These are phyloP conservation scores for Martes martes DNA, from an alignment of 2,113 vertebrate genomes.

Conservation along the genomic window DNA sequence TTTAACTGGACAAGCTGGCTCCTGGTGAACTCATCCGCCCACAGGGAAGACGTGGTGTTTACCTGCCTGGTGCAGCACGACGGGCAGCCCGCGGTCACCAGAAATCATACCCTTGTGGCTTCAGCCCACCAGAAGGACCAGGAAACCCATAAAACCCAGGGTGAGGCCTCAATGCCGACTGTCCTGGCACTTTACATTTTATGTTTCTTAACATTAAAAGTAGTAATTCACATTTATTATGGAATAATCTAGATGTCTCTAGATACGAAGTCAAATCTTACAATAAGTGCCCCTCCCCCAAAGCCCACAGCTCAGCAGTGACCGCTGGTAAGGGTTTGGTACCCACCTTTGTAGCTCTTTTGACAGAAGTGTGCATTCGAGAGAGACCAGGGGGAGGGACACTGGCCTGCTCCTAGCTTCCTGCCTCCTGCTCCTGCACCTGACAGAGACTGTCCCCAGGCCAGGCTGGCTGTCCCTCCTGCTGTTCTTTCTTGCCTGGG, in stretches of 20 bases:
- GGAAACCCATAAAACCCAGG: fast-evolving
- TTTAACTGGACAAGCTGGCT: constrained; percentile 40
- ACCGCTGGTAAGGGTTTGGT: neutral
- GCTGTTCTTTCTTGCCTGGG: neutral
- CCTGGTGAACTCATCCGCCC: constrained; percentile 18
- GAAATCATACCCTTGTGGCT: fast-evolving
- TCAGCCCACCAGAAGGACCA: fast-evolving
- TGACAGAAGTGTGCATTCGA: too few species aligned
- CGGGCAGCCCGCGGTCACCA: neutral
- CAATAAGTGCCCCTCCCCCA: neutral
- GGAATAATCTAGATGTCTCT: neutral
- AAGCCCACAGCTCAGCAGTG: neutral
- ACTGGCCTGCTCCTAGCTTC: fast-evolving
- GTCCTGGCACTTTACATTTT: neutral
- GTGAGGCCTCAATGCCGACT: neutral
- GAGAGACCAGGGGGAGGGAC: neutral
- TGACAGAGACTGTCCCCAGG: neutral
- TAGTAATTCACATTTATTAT: neutral
- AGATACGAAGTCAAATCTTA: neutral
- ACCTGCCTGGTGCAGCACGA: constrained; percentile 77
- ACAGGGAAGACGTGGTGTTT: constrained; percentile 55
- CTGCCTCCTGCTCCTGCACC: neutral
- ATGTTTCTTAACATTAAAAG: neutral
- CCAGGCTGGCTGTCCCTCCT: neutral
- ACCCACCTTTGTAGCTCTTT: neutral